These are phyloP conservation scores for Polymixis lichenea DNA, from an alignment of 2,888 invertebrate genomes.

Conservation along the genomic window DNA sequence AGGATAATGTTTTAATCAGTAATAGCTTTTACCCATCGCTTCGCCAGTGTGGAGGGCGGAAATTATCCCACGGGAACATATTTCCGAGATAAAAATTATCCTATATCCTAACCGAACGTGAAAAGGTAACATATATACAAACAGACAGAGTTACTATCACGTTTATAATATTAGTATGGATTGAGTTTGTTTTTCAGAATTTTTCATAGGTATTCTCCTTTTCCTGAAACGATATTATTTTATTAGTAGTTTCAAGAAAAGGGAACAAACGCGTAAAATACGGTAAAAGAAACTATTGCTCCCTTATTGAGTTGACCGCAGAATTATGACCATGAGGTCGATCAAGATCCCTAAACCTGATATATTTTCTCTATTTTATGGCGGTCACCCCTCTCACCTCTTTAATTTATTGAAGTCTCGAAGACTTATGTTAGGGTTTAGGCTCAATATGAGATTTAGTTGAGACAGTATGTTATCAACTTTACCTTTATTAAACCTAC, in stretches of 20 bases:
- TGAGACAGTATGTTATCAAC: conserved; percentile 21
- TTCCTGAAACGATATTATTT: not conserved
- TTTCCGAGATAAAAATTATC: too few relatives aligned
- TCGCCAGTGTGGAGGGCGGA: not conserved
- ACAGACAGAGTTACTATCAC: too few relatives aligned
- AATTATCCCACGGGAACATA: too few relatives aligned
- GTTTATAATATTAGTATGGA: not conserved
- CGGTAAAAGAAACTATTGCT: not conserved
- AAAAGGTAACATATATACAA: too few relatives aligned
- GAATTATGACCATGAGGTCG: conserved; percentile 6
- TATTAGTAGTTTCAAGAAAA: not conserved
- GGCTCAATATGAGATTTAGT: conserved; percentile 33
- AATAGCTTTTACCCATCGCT: not conserved
- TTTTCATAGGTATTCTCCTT: too few relatives aligned
- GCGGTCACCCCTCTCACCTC: not conserved
- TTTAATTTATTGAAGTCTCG: conserved; percentile 39
- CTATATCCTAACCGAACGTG: not conserved
- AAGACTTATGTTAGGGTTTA: conserved; percentile 24
- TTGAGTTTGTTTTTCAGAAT: not conserved
- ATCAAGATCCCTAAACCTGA: conserved; percentile 5
- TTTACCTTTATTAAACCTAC: conserved; percentile 22
- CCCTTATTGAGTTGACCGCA: not conserved
- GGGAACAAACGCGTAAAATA: too few relatives aligned
- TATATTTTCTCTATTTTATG: conserved; percentile 42
- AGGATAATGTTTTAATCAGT: not conserved